These are phyloP conservation scores for Stenolophus ochropezus DNA, from an alignment of 2,888 invertebrate species.

Conservation along the genomic window DNA sequence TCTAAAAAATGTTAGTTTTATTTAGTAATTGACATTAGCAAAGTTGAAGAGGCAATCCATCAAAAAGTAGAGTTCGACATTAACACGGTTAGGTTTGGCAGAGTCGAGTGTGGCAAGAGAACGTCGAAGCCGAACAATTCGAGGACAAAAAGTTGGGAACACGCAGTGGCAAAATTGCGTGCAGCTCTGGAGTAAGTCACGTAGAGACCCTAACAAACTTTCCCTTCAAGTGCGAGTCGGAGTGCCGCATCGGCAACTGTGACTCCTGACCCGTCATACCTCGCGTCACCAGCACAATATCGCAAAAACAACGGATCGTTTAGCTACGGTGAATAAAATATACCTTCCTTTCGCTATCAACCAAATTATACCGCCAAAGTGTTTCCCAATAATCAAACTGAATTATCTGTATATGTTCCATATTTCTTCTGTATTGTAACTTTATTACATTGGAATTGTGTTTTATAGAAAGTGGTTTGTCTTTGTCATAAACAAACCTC, in stretches of 20 bases:
- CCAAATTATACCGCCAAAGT: too few relatives aligned
- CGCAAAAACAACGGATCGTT: slow-evolving; percentile 55
- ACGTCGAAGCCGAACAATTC: background rate
- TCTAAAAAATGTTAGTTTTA: background rate
- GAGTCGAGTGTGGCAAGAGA: background rate
- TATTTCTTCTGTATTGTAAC: too few relatives aligned
- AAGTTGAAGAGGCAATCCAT: slow-evolving; percentile 18
- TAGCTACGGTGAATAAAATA: slow-evolving; percentile 2
- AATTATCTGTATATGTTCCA: too few relatives aligned
- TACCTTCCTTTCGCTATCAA: background rate
- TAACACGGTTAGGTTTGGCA: background rate
- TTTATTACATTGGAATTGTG: too few relatives aligned
- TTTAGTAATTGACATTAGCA: background rate
- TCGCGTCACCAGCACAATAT: slow-evolving; percentile 20
- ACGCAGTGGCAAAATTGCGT: slow-evolving; percentile 36
- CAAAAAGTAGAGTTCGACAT: slow-evolving; percentile 9
- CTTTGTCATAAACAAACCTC: too few relatives aligned
- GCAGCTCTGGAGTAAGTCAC: slow-evolving; percentile 16
- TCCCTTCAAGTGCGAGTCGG: slow-evolving; percentile 7
- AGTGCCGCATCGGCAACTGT: slow-evolving; percentile 23
- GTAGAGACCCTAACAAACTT: slow-evolving; percentile 30
- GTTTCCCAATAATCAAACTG: too few relatives aligned
- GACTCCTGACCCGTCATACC: slow-evolving; percentile 23
- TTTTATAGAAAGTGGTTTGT: too few relatives aligned
- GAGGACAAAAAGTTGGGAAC: slow-evolving; percentile 35